phyloP scores from a whole-genome alignment of 2,888 invertebrate genomes.

The Andrena praecox region DNA sequence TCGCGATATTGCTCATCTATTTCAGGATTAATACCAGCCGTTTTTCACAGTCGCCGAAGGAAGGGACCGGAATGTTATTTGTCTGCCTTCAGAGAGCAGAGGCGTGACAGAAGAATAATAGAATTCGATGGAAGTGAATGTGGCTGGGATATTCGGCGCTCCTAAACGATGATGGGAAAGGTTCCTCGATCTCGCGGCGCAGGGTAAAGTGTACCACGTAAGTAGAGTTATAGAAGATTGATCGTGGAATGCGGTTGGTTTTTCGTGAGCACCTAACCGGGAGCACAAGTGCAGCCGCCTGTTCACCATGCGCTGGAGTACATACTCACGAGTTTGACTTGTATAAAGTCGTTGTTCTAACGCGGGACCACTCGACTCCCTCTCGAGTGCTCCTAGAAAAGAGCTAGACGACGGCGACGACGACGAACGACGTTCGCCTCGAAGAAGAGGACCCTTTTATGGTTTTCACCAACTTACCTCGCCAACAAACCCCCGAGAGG shows the following conservation, averaged over 20 bases:
- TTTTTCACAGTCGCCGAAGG: background rate
- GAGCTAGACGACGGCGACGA: conserved; percentile 63
- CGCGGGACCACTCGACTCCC: conserved; percentile 69
- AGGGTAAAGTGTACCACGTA: background rate
- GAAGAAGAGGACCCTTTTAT: conserved; percentile 60
- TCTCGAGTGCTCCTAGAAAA: conserved; percentile 69
- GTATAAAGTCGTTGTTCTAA: conserved; percentile 71
- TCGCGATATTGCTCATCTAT: conserved; percentile 4
- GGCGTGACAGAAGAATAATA: too few relatives aligned
- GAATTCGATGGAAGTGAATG: background rate
- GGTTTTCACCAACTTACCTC: conserved; percentile 50
- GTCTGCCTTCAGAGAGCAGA: too few relatives aligned
- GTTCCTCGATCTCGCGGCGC: background rate
- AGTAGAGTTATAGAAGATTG: conserved; percentile 8
- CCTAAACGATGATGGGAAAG: background rate
- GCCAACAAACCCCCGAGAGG: conserved; percentile 37
- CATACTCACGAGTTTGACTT: conserved; percentile 68
- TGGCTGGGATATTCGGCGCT: background rate
- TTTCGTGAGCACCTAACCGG: conserved; percentile 43
- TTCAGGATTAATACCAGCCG: background rate
- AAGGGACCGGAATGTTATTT: too few relatives aligned
- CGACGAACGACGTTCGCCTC: conserved; percentile 54
- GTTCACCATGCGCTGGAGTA: conserved; percentile 51
- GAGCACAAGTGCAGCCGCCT: conserved; percentile 51
- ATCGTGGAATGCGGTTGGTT: conserved; percentile 39